These are phyloP conservation scores for Vombatus ursinus DNA, from an alignment of 2,113 vertebrate species.

Conservation along the genomic window DNA sequence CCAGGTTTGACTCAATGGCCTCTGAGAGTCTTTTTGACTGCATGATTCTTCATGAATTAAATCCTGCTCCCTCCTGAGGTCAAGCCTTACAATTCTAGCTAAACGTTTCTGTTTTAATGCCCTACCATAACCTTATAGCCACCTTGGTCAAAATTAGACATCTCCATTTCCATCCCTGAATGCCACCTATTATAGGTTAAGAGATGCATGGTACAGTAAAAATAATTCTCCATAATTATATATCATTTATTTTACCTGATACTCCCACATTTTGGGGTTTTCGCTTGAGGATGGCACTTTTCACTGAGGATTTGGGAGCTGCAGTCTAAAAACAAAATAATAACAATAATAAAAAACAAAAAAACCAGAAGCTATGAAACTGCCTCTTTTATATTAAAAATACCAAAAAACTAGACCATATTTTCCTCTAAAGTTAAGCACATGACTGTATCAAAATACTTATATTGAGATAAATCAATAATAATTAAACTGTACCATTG, in stretches of 20 bases:
- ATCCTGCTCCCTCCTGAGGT: background rate
- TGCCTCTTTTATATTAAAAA: background rate
- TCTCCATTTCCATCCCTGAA: background rate
- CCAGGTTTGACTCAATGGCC: background rate
- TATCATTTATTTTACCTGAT: constrained; percentile 44
- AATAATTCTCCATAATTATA: background rate
- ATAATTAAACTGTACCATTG: constrained; percentile 66
- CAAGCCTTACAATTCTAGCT: background rate
- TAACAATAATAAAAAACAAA: background rate
- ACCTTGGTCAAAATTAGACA: background rate
- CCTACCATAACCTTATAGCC: background rate
- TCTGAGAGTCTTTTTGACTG: background rate
- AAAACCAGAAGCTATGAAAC: background rate
- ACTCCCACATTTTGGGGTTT: constrained; percentile 54
- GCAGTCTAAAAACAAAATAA: constrained; percentile 34
- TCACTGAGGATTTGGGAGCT: constrained; percentile 10
- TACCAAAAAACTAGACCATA: background rate
- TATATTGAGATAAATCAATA: background rate
- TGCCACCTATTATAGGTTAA: too few species aligned
- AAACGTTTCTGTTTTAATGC: background rate
- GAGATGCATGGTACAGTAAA: too few species aligned
- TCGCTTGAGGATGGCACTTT: constrained; percentile 49
- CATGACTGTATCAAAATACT: background rate
- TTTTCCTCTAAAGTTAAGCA: background rate
- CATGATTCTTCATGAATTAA: background rate